Evolutionary conservation across 2,797 vertebrate species (phyloP).

Genomic region (Dipus sagitta): DNA sequence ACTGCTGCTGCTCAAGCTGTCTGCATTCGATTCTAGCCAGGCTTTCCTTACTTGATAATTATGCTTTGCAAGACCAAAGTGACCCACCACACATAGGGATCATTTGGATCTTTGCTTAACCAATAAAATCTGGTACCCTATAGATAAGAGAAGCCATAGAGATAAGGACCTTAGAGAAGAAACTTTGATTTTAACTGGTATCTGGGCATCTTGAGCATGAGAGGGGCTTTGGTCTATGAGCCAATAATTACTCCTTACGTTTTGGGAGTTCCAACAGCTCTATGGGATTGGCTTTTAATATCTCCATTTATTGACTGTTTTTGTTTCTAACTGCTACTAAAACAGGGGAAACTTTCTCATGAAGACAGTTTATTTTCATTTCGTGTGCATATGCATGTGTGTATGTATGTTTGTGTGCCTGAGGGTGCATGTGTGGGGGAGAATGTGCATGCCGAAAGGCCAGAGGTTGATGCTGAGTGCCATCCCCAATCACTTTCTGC

Average conservation of each 20-base stretch:
- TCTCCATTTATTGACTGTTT: background rate
- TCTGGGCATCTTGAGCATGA: background rate
- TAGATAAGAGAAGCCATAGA: background rate
- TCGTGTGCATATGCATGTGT: too few species aligned
- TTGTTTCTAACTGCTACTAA: background rate
- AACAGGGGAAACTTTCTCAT: background rate
- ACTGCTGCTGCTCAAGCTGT: background rate
- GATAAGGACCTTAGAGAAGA: background rate
- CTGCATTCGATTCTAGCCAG: background rate
- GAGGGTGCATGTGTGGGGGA: too few species aligned
- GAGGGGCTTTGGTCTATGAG: background rate
- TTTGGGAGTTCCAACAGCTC: background rate
- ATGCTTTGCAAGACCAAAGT: slow-evolving; percentile 11
- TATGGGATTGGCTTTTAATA: background rate
- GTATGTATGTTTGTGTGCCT: too few species aligned
- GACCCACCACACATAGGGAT: background rate
- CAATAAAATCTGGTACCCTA: background rate
- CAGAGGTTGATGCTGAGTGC: too few species aligned
- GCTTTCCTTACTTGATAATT: background rate
- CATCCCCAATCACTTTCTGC: too few species aligned
- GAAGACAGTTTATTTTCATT: too few species aligned
- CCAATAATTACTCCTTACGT: background rate
- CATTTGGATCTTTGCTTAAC: background rate
- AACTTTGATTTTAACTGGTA: background rate
- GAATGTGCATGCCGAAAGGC: too few species aligned